Base-by-base conservation (phyloP, 64 coral and sea anemone genomes). In the Montipora capricornis region DNA sequence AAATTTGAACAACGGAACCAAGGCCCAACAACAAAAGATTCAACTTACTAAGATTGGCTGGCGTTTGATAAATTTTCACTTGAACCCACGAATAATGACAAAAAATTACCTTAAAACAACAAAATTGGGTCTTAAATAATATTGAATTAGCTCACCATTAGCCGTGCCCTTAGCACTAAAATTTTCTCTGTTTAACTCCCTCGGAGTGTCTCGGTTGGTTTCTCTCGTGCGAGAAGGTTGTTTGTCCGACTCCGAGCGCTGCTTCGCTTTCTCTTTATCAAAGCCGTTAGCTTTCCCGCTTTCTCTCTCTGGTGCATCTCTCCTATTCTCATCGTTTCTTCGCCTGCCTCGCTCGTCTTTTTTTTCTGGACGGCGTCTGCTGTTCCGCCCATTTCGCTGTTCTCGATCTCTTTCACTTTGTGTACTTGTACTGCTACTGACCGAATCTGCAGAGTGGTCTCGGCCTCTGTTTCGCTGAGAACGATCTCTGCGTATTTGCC, bases 401-500 rank as follows among this genome's bases (percentile, higher is more conserved):
- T 80, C 82, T 5, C 91, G 74, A 69, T 87, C 88, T 94, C 88
- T 94, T 95, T 98, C 96, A 95, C 96, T 98, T 95, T 93, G 93
- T 89, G 90, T 90, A 95, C 93, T 95, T 77, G 93, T 95, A 55
- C 87, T 92, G 78, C 96, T 98, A 47, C 79, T 84, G 55, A 98
- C 96, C 64, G 96, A 98, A 81, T 98, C 96, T 94, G 96, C 92
- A 87, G 96, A 98, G 87, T 95, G 88, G 77, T 98, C 96, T 81
- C 96, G 96, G 73, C 89, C 93, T 98, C 90, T 95, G 64, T 16
- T 98, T 87, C 96, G 96, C 84, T 98, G 96, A 98, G 96, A 95
- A 92, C 96, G 96, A 77, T 98, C 96, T 80, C 96, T 97, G 96
- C 96, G 96, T 92, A 83, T 75, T 83, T 97, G 96, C 89, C 96